Conservation (phyloP, 1,140 invertebrate genomes). For the Parasteatoda tepidariorum region DNA sequence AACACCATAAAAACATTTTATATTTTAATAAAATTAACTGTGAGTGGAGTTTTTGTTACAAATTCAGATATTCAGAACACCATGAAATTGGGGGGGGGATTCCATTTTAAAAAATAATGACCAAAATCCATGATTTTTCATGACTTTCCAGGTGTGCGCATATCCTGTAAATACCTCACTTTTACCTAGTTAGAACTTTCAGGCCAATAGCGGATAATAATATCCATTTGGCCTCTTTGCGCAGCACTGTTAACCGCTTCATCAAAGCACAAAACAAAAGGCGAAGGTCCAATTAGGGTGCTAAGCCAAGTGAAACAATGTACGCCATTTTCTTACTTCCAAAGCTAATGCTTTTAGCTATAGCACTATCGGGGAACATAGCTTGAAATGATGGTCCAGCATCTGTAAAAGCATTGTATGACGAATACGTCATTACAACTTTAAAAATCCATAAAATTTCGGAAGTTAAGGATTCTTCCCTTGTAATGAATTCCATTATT, state of each 20-base stretch:
- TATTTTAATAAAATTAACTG: not conserved
- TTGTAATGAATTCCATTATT: not conserved
- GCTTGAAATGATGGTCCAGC: not conserved
- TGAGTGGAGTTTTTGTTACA: no score
- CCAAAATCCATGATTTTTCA: no score
- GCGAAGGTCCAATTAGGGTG: not conserved
- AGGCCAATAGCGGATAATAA: slow-evolving; percentile 22
- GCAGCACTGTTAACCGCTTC: slow-evolving; percentile 12
- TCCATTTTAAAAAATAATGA: not conserved
- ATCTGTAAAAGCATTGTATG: not conserved
- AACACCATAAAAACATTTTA: no score
- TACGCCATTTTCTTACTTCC: slow-evolving; percentile 3
- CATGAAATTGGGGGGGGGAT: no score
- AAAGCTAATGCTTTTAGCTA: not conserved
- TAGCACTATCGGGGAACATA: slow-evolving; percentile 7
- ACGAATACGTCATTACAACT: not conserved
- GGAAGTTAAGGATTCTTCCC: not conserved
- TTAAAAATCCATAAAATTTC: not conserved
- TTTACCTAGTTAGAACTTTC: not conserved
- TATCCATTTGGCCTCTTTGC: slow-evolving; percentile 28
- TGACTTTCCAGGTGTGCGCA: not conserved
- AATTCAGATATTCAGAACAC: no score
- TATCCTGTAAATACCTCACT: slow-evolving; percentile 8
- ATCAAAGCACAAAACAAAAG: slow-evolving; percentile 17
- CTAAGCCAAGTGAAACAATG: not conserved